Conservation (phyloP, 2,888 invertebrate genomes). For the Epinotia demarniana region DNA sequence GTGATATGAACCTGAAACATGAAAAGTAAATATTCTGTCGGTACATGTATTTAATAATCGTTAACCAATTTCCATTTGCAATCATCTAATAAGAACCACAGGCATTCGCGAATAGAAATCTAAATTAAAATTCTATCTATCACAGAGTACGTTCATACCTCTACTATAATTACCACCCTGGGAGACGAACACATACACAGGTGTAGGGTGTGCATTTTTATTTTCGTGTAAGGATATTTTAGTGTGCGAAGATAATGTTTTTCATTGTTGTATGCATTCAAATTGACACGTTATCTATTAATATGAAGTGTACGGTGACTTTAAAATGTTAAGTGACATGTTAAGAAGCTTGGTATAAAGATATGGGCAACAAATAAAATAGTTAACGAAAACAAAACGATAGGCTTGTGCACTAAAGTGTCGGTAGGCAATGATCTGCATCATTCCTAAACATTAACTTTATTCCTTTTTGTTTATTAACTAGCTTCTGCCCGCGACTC, state of each 20-base stretch:
- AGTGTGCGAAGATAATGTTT: neutral
- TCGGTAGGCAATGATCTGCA: neutral
- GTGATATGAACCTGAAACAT: neutral
- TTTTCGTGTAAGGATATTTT: conserved; percentile 9
- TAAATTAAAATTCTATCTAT: conserved; percentile 29
- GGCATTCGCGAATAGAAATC: conserved; percentile 21
- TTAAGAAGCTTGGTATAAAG: neutral
- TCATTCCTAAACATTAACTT: neutral
- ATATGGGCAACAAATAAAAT: neutral
- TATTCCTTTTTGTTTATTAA: no score
- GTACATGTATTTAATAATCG: neutral
- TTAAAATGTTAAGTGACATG: neutral
- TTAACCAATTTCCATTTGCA: conserved; percentile 18
- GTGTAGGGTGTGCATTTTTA: conserved; percentile 6
- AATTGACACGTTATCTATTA: neutral
- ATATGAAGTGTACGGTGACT: neutral
- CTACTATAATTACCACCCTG: conserved; percentile 24
- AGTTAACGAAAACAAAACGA: neutral
- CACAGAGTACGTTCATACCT: neutral
- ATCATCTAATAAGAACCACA: conserved; percentile 18
- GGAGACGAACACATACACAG: conserved; percentile 14
- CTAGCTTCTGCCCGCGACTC: no score
- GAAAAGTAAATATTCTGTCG: neutral
- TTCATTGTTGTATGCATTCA: neutral
- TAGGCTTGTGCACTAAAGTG: neutral